Evolutionary conservation across 2,888 invertebrate species (phyloP), one percentile per base, ranked within the genome.

Genomic region (Monochamus alternatus): DNA sequence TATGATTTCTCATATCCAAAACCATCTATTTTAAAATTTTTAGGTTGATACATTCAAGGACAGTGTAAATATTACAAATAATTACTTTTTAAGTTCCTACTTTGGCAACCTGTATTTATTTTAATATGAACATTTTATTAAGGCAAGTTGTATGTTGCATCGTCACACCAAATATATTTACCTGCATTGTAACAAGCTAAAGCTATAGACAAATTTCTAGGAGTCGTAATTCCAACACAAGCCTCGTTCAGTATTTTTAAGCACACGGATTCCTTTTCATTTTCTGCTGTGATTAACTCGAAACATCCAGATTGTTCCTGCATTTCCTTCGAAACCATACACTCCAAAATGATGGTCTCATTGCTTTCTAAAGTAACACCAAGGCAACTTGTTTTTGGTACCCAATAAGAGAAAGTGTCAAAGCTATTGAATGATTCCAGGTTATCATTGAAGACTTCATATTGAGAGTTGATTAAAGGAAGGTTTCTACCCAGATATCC

Each of bases 181-280:
- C 38, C 38, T 38, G 38, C 7, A 7, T 38, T 38, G 58, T 69
- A 69, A 14, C 69, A 69, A 1, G 59, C 38, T n/a, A 69, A 32
- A 22, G 30, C 14, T 12, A 69, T 43, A 9, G 59, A 44, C 55
- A 31, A 44, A 44, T 55, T 44, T 10, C 9, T 32, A 9, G 69
- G 38, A 30, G 69, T 69, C 30, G 22, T 69, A 7, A 69, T 12
- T 55, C 58, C 69, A 58, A 69, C 69, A 58, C 69, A 69, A 43
- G 30, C n/a, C 44, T 69, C 69, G 22, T 69, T 43, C 32, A 59
- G 22, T 38, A 58, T 43, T n/a, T n/a, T 43, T 43, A 30, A 8
- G n/a, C 69, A 69, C 31, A 59, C 47, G 9, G 38, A 12, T 12
- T 12, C 9, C 7, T n/a, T 44, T 32, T 38, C 32, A 3, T 58